phyloP scores from a whole-genome alignment of 2,797 vertebrate species.

The Acanthopagrus latus region DNA sequence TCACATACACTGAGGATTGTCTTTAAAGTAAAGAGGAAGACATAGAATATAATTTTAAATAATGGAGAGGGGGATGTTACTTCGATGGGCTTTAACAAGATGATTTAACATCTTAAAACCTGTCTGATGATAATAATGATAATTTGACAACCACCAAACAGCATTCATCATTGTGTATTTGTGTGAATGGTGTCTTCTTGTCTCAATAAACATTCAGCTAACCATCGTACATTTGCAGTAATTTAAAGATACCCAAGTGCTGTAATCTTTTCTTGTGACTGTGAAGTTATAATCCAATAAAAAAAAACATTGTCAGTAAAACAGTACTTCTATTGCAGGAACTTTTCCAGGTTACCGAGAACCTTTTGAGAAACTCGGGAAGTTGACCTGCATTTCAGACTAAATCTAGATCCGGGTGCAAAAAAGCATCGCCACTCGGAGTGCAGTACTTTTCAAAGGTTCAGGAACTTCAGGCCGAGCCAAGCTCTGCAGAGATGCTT shows the following conservation, averaged over 20 bases:
- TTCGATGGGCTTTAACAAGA: too few relatives aligned
- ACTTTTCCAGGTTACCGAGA: neutral
- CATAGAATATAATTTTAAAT: too few relatives aligned
- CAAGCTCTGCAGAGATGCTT: constrained; percentile 25
- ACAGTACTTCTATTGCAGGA: neutral
- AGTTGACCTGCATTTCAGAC: neutral
- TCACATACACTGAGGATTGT: too few relatives aligned
- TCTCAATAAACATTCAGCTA: neutral
- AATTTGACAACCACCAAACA: neutral
- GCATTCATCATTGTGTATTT: neutral
- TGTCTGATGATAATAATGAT: too few relatives aligned
- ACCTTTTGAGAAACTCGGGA: neutral
- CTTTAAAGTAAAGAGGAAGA: too few relatives aligned
- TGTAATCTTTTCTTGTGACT: neutral
- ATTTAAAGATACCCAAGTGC: neutral
- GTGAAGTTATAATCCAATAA: neutral
- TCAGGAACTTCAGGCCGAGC: constrained; percentile 4
- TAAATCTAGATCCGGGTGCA: neutral
- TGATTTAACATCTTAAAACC: too few relatives aligned
- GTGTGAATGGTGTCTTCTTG: neutral
- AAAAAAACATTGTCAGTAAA: neutral
- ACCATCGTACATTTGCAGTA: neutral
- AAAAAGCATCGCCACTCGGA: neutral
- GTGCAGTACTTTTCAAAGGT: neutral
- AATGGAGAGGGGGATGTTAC: too few relatives aligned